A percentile compares a stretch with the other conserved stretches of the same genome.
phyloP scores from a whole-genome alignment of 2,888 invertebrate species.

The Trisateles emortualis region DNA sequence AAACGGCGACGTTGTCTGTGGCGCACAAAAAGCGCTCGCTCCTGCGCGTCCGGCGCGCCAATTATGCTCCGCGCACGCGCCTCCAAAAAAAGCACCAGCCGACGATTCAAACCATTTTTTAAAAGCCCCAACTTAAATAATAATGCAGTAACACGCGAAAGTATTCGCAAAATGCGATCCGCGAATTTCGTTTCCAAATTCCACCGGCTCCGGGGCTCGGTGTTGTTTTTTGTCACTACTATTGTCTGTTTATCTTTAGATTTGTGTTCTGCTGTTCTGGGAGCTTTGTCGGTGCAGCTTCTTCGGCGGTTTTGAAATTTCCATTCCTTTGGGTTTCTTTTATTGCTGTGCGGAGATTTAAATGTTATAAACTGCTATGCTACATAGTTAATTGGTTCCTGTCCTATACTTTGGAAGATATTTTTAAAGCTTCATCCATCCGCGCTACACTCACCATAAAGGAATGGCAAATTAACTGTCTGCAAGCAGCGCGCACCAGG shows the following conservation, averaged over 20 bases:
- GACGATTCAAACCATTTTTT: constrained; percentile 79
- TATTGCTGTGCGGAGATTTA: constrained; percentile 45
- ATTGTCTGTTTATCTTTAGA: constrained; percentile 76
- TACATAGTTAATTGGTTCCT: constrained; percentile 69
- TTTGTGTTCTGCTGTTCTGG: constrained; percentile 64
- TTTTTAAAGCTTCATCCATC: constrained; percentile 37
- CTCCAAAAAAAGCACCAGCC: constrained; percentile 77
- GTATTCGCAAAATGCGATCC: constrained; percentile 85
- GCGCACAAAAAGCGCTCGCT: constrained; percentile 63
- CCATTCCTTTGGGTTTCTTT: constrained; percentile 37
- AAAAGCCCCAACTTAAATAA: constrained; percentile 82
- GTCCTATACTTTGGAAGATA: constrained; percentile 48
- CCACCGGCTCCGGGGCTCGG: constrained; percentile 63
- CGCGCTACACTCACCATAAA: constrained; percentile 59
- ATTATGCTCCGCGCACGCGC: constrained; percentile 84
- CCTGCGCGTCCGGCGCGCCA: constrained; percentile 71
- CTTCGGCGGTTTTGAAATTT: constrained; percentile 40
- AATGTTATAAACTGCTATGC: constrained; percentile 57
- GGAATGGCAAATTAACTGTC: constrained; percentile 71
- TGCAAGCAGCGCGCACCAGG: constrained; percentile 32
- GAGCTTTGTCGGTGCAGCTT: constrained; percentile 61
- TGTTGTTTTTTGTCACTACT: constrained; percentile 75
- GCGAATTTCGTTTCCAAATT: constrained; percentile 84
- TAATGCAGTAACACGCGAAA: constrained; percentile 87
- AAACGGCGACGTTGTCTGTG: constrained; percentile 43